Base-by-base conservation (phyloP, 2,797 vertebrate species). In the Glyptemys insculpta region DNA sequence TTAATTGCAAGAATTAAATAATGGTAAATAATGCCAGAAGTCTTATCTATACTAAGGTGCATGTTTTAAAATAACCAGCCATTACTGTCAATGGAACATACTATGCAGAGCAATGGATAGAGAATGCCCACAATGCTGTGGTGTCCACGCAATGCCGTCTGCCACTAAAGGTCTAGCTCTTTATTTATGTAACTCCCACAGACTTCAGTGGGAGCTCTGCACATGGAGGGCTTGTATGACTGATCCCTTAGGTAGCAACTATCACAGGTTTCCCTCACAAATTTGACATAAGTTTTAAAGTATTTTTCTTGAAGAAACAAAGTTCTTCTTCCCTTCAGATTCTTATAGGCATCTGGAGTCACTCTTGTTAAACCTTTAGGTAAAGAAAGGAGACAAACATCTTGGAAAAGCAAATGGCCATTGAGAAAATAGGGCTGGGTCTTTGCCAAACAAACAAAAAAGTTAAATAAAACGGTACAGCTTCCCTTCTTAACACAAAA, bases 281-380 rank as follows among this genome's bases (percentile, higher is more conserved):
- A 47, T 49, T 49, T 78, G 27, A 49, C 29, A 29, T 0, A 0
- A 91, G 47, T 23, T n/a, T 16, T 37, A 85, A 79, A 81, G 52
- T 14, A 6, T 54, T 84, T 86, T 68, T 59, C 47, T 81, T 87
- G 25, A 76, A 89, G 89, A 89, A 95, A 68, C 52, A 86, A 92
- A 47, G 1, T 3, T 34, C 52, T 50, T 81, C 68, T 93, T 92
- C 91, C 89, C 37, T 62, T 96, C 65, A 65, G 74, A 96, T 96
- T 94, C 85, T 85, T 29, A 47, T 59, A 37, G 23, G 68, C n/a
- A 23, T n/a, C 21, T 23, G 27, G 44, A 78, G 44, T 78, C 15
- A 29, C 41, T 57, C 54, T 93, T 79, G 21, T 12, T 44, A 53
- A 79, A 23, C 21, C 37, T 41, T 23, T 72, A 68, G 12, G 19